Base-by-base conservation (phyloP, 1,140 invertebrate species). In the Berghia stephanieae region DNA sequence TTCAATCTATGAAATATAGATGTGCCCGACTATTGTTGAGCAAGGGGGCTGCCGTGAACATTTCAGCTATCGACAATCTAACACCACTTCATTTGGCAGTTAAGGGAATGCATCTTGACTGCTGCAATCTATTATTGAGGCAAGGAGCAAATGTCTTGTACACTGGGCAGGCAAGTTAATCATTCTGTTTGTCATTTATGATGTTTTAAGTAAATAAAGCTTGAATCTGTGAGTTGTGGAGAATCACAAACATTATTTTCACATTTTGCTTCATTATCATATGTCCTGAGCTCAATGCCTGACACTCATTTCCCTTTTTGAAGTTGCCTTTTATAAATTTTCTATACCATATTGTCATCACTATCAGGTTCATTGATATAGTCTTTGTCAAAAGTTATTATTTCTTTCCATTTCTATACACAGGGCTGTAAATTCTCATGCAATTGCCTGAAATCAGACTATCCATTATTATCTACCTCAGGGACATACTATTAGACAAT, bases 71-170 rank as follows among this genome's bases (percentile, higher is more conserved):
- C 2, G 52, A 78, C 8, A 83, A 82, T n/a, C 84, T 84, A 82
- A 86, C 82, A 34, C 81, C 88, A 1, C 78, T 89, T 18, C 85
- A 88, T 72, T 81, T 85, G 77, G 84, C 87, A 36, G 83, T 84
- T 0, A 79, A 75, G 21, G 67, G 81, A 57, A 87, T 86, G 2
- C 83, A 86, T 77, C 42, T 52, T 34, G 80, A 85, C 38, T 83
- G 83, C 66, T 88, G 87, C 63, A 77, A 75, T 55, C 42, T 83
- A 16, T 78, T 89, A 27, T 74, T 89, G 21, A 78, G 83, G 10
- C 67, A 84, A 75, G 86, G 85, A 10, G 85, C 86, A 3, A 78
- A 81, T 36, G 78, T 86, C 16, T 81, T 81, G 67, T 75, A 78
- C 18, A 75, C 81, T 44, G 83, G 81, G 31, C 80, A 79, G 77